These are phyloP conservation scores for Lepus townsendii DNA, from an alignment of 2,797 vertebrate species.

Conservation along the genomic window DNA sequence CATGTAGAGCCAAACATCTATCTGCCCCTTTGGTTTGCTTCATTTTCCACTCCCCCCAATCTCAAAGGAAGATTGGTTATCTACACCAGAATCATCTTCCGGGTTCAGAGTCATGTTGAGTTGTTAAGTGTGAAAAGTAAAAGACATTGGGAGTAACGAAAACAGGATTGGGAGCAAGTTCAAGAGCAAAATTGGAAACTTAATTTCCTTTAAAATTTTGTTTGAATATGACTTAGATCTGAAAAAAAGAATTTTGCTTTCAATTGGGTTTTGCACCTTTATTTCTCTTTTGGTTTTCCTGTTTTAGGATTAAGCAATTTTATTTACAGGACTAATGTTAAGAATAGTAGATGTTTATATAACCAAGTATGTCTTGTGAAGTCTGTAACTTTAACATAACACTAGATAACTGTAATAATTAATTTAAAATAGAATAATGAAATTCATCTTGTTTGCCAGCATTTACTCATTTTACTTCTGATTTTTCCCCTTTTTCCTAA, in stretches of 20 bases:
- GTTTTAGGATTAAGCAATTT: neutral
- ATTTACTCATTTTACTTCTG: neutral
- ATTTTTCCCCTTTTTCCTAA: neutral
- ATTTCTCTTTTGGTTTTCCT: neutral
- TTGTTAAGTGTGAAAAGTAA: neutral
- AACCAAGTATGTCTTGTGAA: neutral
- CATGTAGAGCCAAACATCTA: neutral
- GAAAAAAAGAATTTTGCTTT: neutral
- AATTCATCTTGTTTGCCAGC: neutral
- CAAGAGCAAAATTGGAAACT: neutral
- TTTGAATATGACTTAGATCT: neutral
- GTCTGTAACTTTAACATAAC: neutral
- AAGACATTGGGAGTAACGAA: neutral
- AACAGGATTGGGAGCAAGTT: neutral
- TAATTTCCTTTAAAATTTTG: slow-evolving; percentile 8
- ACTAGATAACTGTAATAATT: neutral
- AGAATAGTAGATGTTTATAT: neutral
- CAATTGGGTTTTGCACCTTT: neutral
- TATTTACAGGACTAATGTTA: neutral
- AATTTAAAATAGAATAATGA: neutral
- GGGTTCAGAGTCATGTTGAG: neutral
- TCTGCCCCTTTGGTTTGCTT: neutral
- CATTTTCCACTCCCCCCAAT: neutral
- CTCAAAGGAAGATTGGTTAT: neutral
- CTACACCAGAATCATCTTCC: neutral